Conservation (phyloP, 2,113 vertebrate species). For the Vicugna pacos region DNA sequence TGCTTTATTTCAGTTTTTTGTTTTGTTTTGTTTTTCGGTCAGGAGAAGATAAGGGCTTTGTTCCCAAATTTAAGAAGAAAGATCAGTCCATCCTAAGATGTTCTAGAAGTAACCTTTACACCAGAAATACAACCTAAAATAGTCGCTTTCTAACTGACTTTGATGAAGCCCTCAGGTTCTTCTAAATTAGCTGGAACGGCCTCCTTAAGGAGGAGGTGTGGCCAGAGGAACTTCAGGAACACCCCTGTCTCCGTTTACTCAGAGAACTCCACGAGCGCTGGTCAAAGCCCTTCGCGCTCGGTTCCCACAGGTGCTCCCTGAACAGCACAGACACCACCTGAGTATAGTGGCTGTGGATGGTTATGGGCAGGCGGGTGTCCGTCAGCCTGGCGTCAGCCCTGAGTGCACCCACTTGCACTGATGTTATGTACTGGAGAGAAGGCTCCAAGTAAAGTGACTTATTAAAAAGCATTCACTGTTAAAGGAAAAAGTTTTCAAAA, state of each 20-base stretch:
- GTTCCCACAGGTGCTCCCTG: accelerated
- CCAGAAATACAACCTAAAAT: not conserved
- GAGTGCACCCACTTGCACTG: not conserved
- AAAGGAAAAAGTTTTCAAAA: not conserved
- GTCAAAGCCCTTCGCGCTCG: not conserved
- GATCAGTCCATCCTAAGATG: not conserved
- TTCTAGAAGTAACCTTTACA: not conserved
- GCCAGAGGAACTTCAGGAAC: not conserved
- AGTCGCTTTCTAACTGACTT: not conserved
- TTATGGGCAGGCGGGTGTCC: not conserved
- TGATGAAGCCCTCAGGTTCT: not conserved
- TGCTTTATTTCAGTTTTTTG: not conserved
- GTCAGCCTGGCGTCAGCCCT: not conserved
- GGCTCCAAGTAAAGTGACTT: not conserved
- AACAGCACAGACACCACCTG: accelerated
- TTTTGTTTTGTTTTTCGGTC: not conserved
- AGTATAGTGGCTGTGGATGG: accelerated
- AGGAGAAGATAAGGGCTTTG: not conserved
- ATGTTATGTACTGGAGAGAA: not conserved
- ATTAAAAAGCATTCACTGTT: not conserved
- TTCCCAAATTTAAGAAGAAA: not conserved
- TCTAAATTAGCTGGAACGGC: not conserved
- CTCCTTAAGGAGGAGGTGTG: not conserved
- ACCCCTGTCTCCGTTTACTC: not conserved
- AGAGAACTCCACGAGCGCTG: not conserved